A percentile compares a stretch with the other conserved stretches of the same genome.
Evolutionary conservation across 2,888 invertebrate species (phyloP).

Genomic region (Agriotes lineatus): DNA sequence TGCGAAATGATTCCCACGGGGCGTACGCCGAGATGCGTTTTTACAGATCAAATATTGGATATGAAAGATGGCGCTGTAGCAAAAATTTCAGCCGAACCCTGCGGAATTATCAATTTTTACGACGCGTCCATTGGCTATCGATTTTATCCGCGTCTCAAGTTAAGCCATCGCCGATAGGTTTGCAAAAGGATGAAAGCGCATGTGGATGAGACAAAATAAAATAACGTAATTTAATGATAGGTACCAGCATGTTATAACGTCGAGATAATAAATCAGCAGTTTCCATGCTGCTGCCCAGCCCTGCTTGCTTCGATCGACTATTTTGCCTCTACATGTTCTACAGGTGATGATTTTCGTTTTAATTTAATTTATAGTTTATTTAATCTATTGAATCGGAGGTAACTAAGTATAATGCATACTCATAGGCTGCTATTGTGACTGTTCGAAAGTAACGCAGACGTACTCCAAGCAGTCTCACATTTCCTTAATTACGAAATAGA

Average conservation of each 20-base stretch:
- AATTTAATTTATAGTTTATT: constrained; percentile 12
- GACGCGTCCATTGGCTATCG: constrained; percentile 3
- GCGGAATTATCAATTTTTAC: constrained; percentile 21
- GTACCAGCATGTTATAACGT: constrained; percentile 53
- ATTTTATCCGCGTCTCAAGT: constrained; percentile 10
- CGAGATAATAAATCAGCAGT: constrained; percentile 53
- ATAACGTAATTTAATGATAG: constrained; percentile 50
- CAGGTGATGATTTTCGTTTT: constrained; percentile 20
- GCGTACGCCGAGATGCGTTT: constrained; percentile 22
- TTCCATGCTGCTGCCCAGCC: constrained; percentile 49
- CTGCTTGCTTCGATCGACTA: constrained; percentile 34
- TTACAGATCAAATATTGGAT: constrained; percentile 31
- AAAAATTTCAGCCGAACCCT: constrained; percentile 4
- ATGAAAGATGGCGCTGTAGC: constrained; percentile 11
- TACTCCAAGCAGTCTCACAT: too few relatives aligned
- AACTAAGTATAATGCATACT: too few relatives aligned
- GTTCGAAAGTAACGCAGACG: too few relatives aligned
- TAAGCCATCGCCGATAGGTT: constrained; percentile 16
- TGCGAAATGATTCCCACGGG: constrained; percentile 29
- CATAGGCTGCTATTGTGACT: too few relatives aligned
- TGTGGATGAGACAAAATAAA: constrained; percentile 25
- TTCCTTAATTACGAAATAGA: too few relatives aligned
- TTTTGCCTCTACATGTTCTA: constrained; percentile 5
- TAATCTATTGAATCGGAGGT: too few relatives aligned
- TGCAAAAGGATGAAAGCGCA: constrained; percentile 7